These are phyloP conservation scores for Percopsis omiscomaycus DNA, from an alignment of 2,797 vertebrate species.

Conservation along the genomic window DNA sequence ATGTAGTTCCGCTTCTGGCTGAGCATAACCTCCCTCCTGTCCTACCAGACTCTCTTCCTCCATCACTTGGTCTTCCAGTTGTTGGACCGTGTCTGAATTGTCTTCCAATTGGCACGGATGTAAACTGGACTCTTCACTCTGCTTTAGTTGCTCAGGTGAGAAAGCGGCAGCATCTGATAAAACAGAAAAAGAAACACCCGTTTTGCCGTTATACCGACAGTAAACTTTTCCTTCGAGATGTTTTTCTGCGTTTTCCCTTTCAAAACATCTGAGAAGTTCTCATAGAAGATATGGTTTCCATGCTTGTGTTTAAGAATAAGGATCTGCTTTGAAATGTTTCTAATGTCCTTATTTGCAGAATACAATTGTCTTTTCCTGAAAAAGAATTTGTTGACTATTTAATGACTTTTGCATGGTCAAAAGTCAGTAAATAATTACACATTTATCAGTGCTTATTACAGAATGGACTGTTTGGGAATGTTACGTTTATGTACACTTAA, in stretches of 20 bases:
- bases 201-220: constrained; percentile 4
- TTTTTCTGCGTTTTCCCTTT: neutral
- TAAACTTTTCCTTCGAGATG: constrained; percentile 3
- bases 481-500: too few relatives aligned
- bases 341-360: neutral
- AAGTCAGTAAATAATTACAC: neutral
- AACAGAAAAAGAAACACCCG: constrained; percentile 17
- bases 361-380: neutral
- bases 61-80: constrained; percentile 61
- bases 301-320: too few relatives aligned
- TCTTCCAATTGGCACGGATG: constrained; percentile 62
- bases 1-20: constrained; percentile 64
- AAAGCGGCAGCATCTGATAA: constrained; percentile 67
- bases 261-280: neutral
- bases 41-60: constrained; percentile 69
- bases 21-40: constrained; percentile 60
- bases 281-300: too few relatives aligned
- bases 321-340: neutral
- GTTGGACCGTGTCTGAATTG: constrained; percentile 56
- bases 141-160: constrained; percentile 49
- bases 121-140: constrained; percentile 59
- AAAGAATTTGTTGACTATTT: neutral
- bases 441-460: neutral
- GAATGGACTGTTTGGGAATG: neutral
- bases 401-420: neutral